Evolutionary conservation across 2,113 vertebrate genomes (phyloP).

Genomic region (Xyrauchen texanus): DNA sequence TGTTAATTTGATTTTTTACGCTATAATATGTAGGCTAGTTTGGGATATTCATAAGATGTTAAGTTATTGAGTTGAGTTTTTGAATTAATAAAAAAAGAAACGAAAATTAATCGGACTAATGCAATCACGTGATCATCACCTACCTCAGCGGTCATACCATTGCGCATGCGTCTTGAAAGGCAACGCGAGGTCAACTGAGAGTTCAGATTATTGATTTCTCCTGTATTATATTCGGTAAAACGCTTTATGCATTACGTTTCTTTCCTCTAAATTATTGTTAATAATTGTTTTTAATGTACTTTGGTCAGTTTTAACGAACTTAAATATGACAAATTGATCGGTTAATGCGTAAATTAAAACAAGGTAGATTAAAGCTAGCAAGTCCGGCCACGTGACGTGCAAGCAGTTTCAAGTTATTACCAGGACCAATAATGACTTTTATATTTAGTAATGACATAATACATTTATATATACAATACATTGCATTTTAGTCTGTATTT

Average conservation of each 20-base stretch:
- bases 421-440: background rate
- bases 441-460: too few species aligned
- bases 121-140: background rate
- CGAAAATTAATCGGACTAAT: background rate
- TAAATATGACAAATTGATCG: background rate
- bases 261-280: background rate
- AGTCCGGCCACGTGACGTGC: background rate
- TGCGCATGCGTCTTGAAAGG: conserved; percentile 23
- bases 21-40: too few species aligned
- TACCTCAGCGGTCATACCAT: background rate
- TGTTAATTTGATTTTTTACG: too few species aligned
- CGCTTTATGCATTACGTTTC: background rate
- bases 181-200: background rate
- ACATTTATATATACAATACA: background rate
- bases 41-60: too few species aligned
- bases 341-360: too few species aligned
- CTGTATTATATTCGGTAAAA: background rate
- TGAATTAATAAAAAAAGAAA: too few species aligned
- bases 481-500: background rate
- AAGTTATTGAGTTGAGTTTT: too few species aligned
- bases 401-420: background rate
- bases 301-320: background rate
- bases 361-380: background rate
- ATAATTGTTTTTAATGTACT: too few species aligned
- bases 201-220: background rate